A percentile compares a stretch with the other conserved stretches of the same genome.
These are phyloP conservation scores for Cydia strobilella DNA, from an alignment of 1,140 invertebrate genomes.

Conservation along the genomic window DNA sequence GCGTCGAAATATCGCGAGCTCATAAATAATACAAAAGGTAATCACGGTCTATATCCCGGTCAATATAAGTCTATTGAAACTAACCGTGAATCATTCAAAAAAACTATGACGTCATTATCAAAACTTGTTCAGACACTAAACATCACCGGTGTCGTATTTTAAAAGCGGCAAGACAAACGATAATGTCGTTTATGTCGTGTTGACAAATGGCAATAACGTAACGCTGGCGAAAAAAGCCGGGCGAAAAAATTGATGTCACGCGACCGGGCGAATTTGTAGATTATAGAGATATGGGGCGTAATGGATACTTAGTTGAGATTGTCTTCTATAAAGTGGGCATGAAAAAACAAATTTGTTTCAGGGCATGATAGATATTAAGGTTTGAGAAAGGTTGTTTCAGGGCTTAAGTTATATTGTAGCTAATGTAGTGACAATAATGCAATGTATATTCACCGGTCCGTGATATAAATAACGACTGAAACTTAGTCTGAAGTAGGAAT, in stretches of 20 bases:
- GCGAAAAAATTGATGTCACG: conserved; percentile 29
- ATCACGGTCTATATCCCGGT: no score
- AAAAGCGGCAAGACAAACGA: conserved; percentile 27
- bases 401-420: neutral
- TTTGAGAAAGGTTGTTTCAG: neutral
- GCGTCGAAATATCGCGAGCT: no score
- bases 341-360: conserved; percentile 26
- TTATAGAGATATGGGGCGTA: conserved; percentile 31
- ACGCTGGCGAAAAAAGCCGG: conserved; percentile 13
- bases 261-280: conserved; percentile 26
- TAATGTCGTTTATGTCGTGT: conserved; percentile 17
- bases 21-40: no score
- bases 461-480: no score
- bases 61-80: no score
- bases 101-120: no score
- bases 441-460: neutral
- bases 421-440: neutral
- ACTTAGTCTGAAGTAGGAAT: no score
- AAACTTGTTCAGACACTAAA: neutral
- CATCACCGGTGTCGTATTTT: conserved; percentile 16
- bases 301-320: conserved; percentile 33
- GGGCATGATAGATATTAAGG: neutral
- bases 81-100: no score
- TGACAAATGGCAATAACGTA: conserved; percentile 25
- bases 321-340: conserved; percentile 15